These are phyloP conservation scores for Metaphire vulgaris DNA, from an alignment of 1,140 invertebrate species.

Conservation along the genomic window DNA sequence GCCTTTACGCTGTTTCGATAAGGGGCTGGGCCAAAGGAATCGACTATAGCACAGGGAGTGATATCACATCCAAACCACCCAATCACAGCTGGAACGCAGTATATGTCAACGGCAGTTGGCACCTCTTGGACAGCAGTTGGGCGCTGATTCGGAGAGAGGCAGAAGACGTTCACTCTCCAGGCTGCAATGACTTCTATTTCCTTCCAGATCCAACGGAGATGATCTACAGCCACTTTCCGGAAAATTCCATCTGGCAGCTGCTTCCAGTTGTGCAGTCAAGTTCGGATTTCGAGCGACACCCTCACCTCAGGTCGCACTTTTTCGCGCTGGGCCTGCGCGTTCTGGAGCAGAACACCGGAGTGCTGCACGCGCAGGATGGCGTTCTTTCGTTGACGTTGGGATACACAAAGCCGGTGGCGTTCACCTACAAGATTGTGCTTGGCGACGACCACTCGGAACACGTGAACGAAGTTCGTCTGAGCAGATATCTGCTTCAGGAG, in stretches of 20 bases:
- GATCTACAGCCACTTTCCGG: slow-evolving; percentile 51
- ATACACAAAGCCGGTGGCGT: slow-evolving; percentile 47
- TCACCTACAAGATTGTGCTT: slow-evolving; percentile 49
- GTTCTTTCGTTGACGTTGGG: slow-evolving; percentile 42
- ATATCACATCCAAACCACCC: slow-evolving; percentile 45
- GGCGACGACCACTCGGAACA: slow-evolving; percentile 44
- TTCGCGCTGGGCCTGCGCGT: slow-evolving; percentile 52
- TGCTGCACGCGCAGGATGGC: slow-evolving; percentile 43
- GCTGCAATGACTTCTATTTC: slow-evolving; percentile 54
- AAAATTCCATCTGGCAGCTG: slow-evolving; percentile 49
- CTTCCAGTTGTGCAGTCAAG: slow-evolving; percentile 36
- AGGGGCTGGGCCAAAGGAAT: slow-evolving; percentile 99
- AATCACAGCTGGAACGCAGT: slow-evolving; percentile 54
- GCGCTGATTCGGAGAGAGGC: slow-evolving; percentile 34
- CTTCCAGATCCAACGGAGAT: slow-evolving; percentile 50
- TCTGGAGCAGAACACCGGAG: slow-evolving; percentile 30
- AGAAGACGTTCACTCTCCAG: slow-evolving; percentile 19
- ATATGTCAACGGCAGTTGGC: slow-evolving; percentile 51
- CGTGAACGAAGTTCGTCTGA: slow-evolving; percentile 46
- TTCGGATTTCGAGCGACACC: slow-evolving; percentile 49
- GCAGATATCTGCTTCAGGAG: slow-evolving; percentile 47
- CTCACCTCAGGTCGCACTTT: slow-evolving; percentile 51
- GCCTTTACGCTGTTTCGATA: slow-evolving; percentile 90
- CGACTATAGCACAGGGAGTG: slow-evolving; percentile 78
- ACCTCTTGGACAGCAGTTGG: slow-evolving; percentile 52